Evolutionary conservation across 2,888 invertebrate genomes (phyloP), one percentile per base, ranked within the genome.

Genomic region (Scelioninae gen. 1): DNA sequence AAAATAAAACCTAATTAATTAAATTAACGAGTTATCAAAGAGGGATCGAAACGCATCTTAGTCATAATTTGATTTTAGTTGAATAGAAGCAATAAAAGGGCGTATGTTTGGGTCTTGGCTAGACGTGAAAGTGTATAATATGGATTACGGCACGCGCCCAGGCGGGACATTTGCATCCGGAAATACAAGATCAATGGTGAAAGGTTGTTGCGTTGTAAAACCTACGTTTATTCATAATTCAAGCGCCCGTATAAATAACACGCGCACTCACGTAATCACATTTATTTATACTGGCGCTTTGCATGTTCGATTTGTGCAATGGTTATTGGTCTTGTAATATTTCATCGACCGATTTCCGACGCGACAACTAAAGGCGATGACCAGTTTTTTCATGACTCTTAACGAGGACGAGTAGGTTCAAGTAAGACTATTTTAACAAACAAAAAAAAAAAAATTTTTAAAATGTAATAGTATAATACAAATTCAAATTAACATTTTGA

Each of bases 101-200:
- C 56, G 51, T n/a, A 32, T 32, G 43, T 55, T 38, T 15, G 23
- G 34, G 23, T 29, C 15, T 32, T 45, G 6, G 29, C 31, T 45
- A 45, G 72, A 63, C 62, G 62, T 53, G 72, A 74, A 63, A 55
- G 63, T 60, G 15, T n/a, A 55, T 15, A n/a, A n/a, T n/a, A n/a
- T n/a, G 38, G 49, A 69, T 32, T 55, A 45, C 23, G 66, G 75
- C 76, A 43, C 62, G 77, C 69, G 68, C 53, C 34, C 69, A 60
- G 60, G 29, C 29, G 47, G 47, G 66, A 58, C 65, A 62, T 69
- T 77, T 40, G 62, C 62, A 69, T 55, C 53, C 69, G 79, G 79
- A 79, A 71, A 72, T 49, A 29, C 71, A 72, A 63, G 71, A 79
- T 79, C 79, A 72, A 72, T 79, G 79, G 79, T 79, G 79, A 79